Evolutionary conservation across 2,888 invertebrate genomes (phyloP), one percentile per base, ranked within the genome.

Genomic region (Ashinkailepas kermadecensis): DNA sequence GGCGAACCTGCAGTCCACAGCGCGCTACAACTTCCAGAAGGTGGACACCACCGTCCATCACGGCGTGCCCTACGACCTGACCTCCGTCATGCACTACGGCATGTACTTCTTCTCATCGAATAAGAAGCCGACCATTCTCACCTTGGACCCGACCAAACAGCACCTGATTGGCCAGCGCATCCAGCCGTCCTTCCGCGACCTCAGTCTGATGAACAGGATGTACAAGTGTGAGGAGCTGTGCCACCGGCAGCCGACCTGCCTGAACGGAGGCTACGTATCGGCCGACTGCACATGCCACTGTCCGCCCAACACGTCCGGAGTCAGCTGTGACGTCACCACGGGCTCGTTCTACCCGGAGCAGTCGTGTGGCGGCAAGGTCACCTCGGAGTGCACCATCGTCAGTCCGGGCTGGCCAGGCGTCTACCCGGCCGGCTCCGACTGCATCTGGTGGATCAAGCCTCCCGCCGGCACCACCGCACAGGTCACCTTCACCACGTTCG

Each of bases 1-100:
- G 78, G 78, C 10, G 21, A 78, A 78, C 78, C 21, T 78, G 57
- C 2, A 57, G n/a, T 11, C 6, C 9, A 21, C 0, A 21, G 6
- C 4, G n/a, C 12, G 18, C 57, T 10, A 10, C 56, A 78, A 78
- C 78, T 78, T 78, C 57, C 13, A 78, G 12, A 78, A 78, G 78
- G n/a, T n/a, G 56, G 12, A 12, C 21, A 23, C 21, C 56, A 78
- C 56, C 21, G 12, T n/a, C 2, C n/a, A 56, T 8, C 57, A 78
- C 57, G 78, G 78, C 18, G 78, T 78, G 56, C 78, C 78, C 54
- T 78, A 78, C 56, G 78, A 78, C n/a, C 23, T 57, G 21, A 11
- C 15, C 56, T 78, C 78, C 78, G 57, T 57, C 78, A 78, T 78
- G 78, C 78, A 78, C 57, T 78, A 78, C 57, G 78, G 78, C 56